phyloP scores from a whole-genome alignment of 1,140 invertebrate species.

The Sycobia sp. region DNA sequence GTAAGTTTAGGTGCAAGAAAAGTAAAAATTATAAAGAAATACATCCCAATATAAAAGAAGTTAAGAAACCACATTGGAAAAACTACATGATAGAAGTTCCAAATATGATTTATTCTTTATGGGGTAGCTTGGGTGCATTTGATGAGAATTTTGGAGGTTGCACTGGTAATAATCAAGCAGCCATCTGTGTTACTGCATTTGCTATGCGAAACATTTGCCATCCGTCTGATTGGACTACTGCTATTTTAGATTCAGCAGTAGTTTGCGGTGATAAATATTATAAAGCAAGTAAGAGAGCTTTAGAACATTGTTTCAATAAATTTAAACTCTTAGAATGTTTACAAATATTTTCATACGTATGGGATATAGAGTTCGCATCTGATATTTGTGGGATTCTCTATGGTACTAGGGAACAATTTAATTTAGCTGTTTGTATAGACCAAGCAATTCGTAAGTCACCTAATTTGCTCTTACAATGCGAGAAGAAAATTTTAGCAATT shows the following conservation, averaged over 20 bases:
- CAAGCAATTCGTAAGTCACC: not conserved
- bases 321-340: slow-evolving; percentile 47
- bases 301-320: slow-evolving; percentile 37
- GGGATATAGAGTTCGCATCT: slow-evolving; percentile 46
- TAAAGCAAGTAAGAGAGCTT: slow-evolving; percentile 45
- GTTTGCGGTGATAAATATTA: slow-evolving; percentile 54
- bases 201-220: slow-evolving; percentile 49
- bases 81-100: slow-evolving; percentile 52
- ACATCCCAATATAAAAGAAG: too few relatives aligned
- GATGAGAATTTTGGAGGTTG: slow-evolving; percentile 46
- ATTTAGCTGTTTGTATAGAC: slow-evolving; percentile 23
- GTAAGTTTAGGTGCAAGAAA: slow-evolving; percentile 19
- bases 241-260: slow-evolving; percentile 52
- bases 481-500: slow-evolving; percentile 41
- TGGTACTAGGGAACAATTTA: slow-evolving; percentile 34
- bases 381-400: slow-evolving; percentile 50
- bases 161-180: slow-evolving; percentile 51
- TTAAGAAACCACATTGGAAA: slow-evolving; percentile 44
- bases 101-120: slow-evolving; percentile 53
- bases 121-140: slow-evolving; percentile 53
- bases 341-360: slow-evolving; percentile 49
- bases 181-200: slow-evolving; percentile 47
- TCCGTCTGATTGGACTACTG: slow-evolving; percentile 52
- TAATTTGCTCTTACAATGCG: slow-evolving; percentile 42
- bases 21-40: slow-evolving; percentile 26